Evolutionary conservation across 2,888 invertebrate species (phyloP), one percentile per base, ranked within the genome.

Genomic region (Metopia argyrocephala): DNA sequence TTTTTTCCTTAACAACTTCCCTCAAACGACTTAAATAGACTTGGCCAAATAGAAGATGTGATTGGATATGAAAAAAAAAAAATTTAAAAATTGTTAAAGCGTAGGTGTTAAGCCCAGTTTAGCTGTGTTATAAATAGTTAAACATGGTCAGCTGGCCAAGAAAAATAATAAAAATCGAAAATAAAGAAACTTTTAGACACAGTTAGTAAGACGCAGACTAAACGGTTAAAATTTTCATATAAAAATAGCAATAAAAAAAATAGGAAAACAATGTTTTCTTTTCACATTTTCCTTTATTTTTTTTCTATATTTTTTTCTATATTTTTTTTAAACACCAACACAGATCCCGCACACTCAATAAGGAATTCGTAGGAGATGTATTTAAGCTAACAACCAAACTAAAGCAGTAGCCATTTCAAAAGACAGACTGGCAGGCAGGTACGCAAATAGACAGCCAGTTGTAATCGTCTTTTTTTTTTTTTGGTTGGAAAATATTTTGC

Each of bases 51-150:
- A 4, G 21, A 23, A 50, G 59, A 52, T 12, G 28, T 45, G 45
- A 54, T 25, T 48, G 48, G 31, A 5, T 9, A 15, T 5, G 4
- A 38, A 12, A 28, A 69, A 62, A 50, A 48, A 25, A 70, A 21
- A 46, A 68, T 9, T 18, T 45, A 59, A 68, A 68, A 73, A 65
- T 57, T 59, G 61, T 45, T 7, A 64, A 74, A 70, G 81, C 81
- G 81, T 81, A 81, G 81, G 81, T 81, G 81, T 81, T 81, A 81
- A 78, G 81, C 74, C 74, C 48, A 78, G 81, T 78, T 81, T 74
- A 75, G 68, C 73, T 56, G 65, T 66, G 61, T 78, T 70, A 81
- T 70, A 78, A 74, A 78, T 78, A 78, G 69, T 74, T 73, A 48
- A 78, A 73, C 52, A 52, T 73, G 78, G 71, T 18, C 71, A 66